Conservation (phyloP, 1,140 invertebrate species). For the Microplitis mediator region DNA sequence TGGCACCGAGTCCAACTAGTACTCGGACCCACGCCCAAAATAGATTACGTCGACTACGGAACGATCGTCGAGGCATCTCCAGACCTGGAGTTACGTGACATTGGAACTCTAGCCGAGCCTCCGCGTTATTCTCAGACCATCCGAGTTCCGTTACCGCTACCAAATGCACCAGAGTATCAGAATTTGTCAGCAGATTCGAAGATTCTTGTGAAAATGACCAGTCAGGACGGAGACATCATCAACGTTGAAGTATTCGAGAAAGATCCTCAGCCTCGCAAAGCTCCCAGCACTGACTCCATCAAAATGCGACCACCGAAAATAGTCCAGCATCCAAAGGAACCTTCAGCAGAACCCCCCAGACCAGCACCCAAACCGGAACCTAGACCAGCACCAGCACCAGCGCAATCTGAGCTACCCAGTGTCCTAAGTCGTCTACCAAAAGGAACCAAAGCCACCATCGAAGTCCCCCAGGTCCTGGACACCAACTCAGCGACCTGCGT, state of each 20-base stretch:
- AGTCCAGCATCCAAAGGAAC: too few species aligned
- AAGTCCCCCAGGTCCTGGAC: conserved; percentile 10
- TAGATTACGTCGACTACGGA: conserved; percentile 47
- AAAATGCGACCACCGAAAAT: too few species aligned
- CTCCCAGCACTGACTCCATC: too few species aligned
- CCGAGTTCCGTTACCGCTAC: not conserved
- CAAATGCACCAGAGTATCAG: too few species aligned
- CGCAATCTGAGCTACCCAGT: too few species aligned
- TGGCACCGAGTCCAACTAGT: conserved; percentile 46
- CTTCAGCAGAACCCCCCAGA: too few species aligned
- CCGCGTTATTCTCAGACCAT: conserved; percentile 13
- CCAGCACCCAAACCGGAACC: too few species aligned
- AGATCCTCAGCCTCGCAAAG: not conserved
- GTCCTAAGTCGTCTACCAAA: too few species aligned
- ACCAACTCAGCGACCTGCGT: not conserved
- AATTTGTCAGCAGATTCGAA: too few species aligned
- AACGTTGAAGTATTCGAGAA: conserved; percentile 34
- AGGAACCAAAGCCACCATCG: not conserved
- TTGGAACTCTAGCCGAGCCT: conserved; percentile 25
- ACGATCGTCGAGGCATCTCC: conserved; percentile 26
- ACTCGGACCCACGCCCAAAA: conserved; percentile 28
- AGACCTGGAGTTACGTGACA: conserved; percentile 30
- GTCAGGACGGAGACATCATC: conserved; percentile 33
- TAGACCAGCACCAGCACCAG: too few species aligned
- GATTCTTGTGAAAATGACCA: conserved; percentile 34